Base-by-base conservation (phyloP, 2,797 vertebrate species). In the Pangasius mekongensis region DNA sequence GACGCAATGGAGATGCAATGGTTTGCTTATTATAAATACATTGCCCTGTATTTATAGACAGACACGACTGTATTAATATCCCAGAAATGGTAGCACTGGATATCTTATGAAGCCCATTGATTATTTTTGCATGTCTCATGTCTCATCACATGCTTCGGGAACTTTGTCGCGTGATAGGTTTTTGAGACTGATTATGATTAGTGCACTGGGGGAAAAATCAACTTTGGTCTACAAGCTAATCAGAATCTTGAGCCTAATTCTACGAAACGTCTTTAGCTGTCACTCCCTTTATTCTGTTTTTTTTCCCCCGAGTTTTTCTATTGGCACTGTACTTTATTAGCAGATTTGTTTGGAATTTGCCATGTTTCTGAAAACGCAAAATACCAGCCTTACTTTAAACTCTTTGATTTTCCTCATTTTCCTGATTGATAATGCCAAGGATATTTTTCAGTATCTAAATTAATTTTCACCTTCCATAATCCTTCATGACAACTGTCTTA, bases 31-130 rank as follows among this genome's bases (percentile, higher is more conserved):
- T 94, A 94, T 94, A 95, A 95, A 91, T 91, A 90, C 84, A 88
- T 89, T 87, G 67, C 49, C 33, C 49, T 91, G 85, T 93, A 94
- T 95, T 94, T 93, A 92, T 94, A 95, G 92, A 85, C 54, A 88
- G 80, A 81, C 22, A 88, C 64, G 87, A 89, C 90, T 87, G 86
- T 92, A 93, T 92, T 94, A 94, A 93, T 92, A 93, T 92, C 90
- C 85, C 83, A 91, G 89, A 92, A 92, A 93, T 90, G 89, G 76
- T 71, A 86, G 60, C 87, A 76, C 39, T n/a, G 84, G 81, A 89
- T 91, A 92, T 90, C 86, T 69, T 49, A 47, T 89, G 47, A 64
- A 88, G 88, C 77, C 92, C 91, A 92, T 92, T 92, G 60, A 89
- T 91, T 89, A 86, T 86, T 76, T 91, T 88, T 89, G 66, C 49